Percentiles rank a stretch among this genome's conserved stretches.
These are phyloP conservation scores for Lottia scabra DNA, from an alignment of 2,888 invertebrate species.

Conservation along the genomic window DNA sequence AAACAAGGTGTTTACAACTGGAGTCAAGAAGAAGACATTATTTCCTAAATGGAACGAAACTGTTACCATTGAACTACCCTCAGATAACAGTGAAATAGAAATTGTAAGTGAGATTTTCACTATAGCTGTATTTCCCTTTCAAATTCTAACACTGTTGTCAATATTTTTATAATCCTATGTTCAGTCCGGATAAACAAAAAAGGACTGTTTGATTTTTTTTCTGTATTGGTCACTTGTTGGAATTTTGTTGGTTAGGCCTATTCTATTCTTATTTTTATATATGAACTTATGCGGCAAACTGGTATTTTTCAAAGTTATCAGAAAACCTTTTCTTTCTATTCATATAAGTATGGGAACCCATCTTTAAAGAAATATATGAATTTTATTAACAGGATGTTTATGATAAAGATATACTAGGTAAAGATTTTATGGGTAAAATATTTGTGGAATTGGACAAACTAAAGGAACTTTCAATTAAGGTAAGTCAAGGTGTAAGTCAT, in stretches of 20 bases:
- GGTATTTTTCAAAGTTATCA: too few species aligned
- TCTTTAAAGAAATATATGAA: too few species aligned
- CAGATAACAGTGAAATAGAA: slow-evolving; percentile 69
- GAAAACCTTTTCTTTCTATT: too few species aligned
- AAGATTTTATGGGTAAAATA: slow-evolving; percentile 73
- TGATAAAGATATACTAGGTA: slow-evolving; percentile 73
- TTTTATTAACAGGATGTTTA: slow-evolving; percentile 69
- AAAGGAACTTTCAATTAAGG: slow-evolving; percentile 69
- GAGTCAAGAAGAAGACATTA: slow-evolving; percentile 73
- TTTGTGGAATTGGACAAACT: slow-evolving; percentile 71
- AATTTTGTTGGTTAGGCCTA: too few species aligned
- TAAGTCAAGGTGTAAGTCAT: too few species aligned
- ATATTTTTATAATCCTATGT: too few species aligned
- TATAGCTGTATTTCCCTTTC: background rate
- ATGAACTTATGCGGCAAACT: too few species aligned
- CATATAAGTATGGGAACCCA: too few species aligned
- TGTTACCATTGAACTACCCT: slow-evolving; percentile 71
- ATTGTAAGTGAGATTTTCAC: slow-evolving; percentile 67
- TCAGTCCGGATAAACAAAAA: too few species aligned
- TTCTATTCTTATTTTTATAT: too few species aligned
- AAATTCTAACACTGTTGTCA: background rate
- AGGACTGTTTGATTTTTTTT: too few species aligned
- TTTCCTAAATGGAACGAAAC: slow-evolving; percentile 74
- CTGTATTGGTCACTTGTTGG: too few species aligned
- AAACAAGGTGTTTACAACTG: slow-evolving; percentile 72